Percentiles rank a stretch among this genome's conserved stretches.
These are phyloP conservation scores for Sepiola atlantica DNA, from an alignment of 2,888 invertebrate genomes.

Conservation along the genomic window DNA sequence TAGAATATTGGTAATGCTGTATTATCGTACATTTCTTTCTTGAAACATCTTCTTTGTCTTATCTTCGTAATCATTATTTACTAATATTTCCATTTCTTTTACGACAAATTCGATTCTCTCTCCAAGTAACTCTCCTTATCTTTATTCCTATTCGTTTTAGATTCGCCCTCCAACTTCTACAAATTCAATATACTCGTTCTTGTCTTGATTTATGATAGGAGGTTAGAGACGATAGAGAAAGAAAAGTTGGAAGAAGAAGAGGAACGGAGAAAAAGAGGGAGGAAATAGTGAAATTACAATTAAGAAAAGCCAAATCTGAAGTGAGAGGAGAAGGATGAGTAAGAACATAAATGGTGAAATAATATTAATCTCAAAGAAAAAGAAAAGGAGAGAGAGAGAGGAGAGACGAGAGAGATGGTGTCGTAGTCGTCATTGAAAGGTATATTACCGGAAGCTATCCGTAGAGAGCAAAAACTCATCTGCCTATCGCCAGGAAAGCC, in stretches of 20 bases:
- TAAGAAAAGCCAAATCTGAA: background rate
- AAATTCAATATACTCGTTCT: too few relatives aligned
- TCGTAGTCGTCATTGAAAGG: background rate
- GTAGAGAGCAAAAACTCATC: slow-evolving; percentile 13
- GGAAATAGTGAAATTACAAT: background rate
- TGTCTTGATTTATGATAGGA: background rate
- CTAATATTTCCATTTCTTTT: too few relatives aligned
- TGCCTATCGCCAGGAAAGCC: slow-evolving; percentile 15
- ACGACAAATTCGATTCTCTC: too few relatives aligned
- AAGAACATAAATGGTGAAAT: background rate
- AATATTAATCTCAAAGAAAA: background rate
- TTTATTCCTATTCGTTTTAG: too few relatives aligned
- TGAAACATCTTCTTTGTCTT: too few relatives aligned
- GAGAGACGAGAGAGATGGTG: background rate
- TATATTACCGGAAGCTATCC: background rate
- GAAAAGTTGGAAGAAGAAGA: background rate
- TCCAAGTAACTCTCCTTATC: too few relatives aligned
- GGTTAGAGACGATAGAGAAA: rapidly evolving
- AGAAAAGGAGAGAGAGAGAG: background rate
- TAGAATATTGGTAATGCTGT: too few relatives aligned
- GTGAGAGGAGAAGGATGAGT: background rate
- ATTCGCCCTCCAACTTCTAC: too few relatives aligned
- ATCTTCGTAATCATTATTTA: too few relatives aligned
- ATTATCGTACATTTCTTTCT: too few relatives aligned
- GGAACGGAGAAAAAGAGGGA: background rate